A percentile compares a stretch with the other conserved stretches of the same genome.
Evolutionary conservation across 1,140 invertebrate genomes (phyloP).

Genomic region (Atta colombica): DNA sequence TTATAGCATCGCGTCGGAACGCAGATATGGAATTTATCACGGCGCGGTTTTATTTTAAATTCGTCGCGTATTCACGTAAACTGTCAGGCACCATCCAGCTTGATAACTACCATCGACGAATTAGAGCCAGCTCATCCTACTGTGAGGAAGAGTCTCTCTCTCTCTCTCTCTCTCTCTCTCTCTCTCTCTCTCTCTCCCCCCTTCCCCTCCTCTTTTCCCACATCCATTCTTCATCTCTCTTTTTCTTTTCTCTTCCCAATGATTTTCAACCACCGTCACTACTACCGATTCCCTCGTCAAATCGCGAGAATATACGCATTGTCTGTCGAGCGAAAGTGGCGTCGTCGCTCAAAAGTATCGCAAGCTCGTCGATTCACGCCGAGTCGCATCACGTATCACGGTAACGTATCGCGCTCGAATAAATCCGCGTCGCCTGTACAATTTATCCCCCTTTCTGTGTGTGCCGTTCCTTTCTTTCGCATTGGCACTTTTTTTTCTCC

Average conservation of each 20-base stretch:
- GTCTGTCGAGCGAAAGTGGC: conserved; percentile 57
- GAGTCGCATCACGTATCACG: conserved; percentile 60
- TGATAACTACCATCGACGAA: conserved; percentile 70
- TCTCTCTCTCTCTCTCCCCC: background rate
- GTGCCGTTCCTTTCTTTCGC: conserved; percentile 42
- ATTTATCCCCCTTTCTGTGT: conserved; percentile 62
- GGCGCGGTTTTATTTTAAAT: conserved; percentile 73
- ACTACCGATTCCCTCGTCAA: conserved; percentile 39
- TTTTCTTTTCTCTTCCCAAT: conserved; percentile 17
- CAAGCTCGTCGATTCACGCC: conserved; percentile 61
- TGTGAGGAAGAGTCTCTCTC: conserved; percentile 33
- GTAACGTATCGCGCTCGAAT: conserved; percentile 69
- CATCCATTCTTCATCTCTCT: background rate
- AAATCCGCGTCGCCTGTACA: conserved; percentile 68
- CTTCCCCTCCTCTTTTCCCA: background rate
- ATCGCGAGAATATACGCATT: conserved; percentile 62
- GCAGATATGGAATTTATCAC: conserved; percentile 67
- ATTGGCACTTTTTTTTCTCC: conserved; percentile 13
- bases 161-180: background rate
- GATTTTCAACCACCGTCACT: conserved; percentile 9
- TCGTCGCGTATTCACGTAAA: conserved; percentile 72
- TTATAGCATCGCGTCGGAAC: conserved; percentile 59
- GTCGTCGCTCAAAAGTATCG: conserved; percentile 59
- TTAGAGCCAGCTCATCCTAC: conserved; percentile 68
- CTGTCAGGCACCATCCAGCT: conserved; percentile 69